phyloP scores from a whole-genome alignment of 2,113 vertebrate species.

The Malurus cyaneus region DNA sequence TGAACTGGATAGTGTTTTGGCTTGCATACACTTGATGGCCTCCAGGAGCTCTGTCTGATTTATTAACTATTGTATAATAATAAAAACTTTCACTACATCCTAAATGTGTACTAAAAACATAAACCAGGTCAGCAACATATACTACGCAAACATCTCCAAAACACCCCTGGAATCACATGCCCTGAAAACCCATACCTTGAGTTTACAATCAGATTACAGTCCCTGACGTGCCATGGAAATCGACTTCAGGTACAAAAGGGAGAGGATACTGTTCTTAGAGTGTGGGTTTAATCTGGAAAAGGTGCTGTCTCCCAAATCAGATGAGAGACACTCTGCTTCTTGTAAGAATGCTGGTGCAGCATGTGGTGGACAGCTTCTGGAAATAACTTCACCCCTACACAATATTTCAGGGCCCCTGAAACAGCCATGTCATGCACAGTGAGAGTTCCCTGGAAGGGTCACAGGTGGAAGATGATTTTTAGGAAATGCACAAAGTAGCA shows the following conservation, averaged over 20 bases:
- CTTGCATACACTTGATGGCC: background rate
- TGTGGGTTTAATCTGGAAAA: background rate
- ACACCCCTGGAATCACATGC: background rate
- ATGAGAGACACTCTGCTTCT: background rate
- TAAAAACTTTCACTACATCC: background rate
- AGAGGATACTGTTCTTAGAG: background rate
- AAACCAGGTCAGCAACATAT: background rate
- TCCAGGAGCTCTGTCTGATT: background rate
- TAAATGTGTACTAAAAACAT: accelerated
- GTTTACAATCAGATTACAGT: background rate
- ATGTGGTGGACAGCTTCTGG: background rate
- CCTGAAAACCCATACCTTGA: background rate
- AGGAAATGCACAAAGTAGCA: background rate
- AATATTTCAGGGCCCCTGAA: background rate
- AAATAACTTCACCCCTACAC: background rate
- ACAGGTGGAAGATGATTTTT: background rate
- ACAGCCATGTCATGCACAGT: background rate
- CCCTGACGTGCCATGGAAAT: background rate
- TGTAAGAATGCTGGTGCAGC: background rate
- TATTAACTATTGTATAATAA: background rate
- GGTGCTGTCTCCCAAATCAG: background rate
- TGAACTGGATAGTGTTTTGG: background rate
- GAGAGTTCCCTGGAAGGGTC: background rate
- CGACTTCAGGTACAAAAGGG: background rate
- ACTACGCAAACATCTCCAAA: background rate